Conservation (phyloP, 1,140 invertebrate species). For the Macrostomum lignano region DNA sequence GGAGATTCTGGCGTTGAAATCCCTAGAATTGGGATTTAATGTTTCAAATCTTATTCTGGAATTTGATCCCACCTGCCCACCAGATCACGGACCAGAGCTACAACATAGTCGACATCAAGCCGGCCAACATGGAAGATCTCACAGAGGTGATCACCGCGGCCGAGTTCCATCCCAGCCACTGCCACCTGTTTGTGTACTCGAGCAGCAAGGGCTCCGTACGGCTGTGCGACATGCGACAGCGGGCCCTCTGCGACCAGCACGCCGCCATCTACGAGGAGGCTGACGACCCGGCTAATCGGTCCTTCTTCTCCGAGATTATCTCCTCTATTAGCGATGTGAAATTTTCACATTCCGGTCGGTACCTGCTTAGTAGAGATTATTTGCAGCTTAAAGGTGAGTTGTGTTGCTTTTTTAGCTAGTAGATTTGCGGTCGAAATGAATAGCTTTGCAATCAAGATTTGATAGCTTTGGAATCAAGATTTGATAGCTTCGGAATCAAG, state of each 20-base stretch:
- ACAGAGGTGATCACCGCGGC: slow-evolving; percentile 84
- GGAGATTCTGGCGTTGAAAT: no score
- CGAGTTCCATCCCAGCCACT: slow-evolving; percentile 92
- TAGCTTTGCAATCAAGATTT: no score
- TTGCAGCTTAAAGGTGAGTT: slow-evolving; percentile 60
- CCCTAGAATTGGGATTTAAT: no score
- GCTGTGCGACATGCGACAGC: slow-evolving; percentile 91
- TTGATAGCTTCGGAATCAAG: no score
- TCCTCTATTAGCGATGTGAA: slow-evolving; percentile 97
- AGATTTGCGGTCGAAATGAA: no score
- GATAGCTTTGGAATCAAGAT: no score
- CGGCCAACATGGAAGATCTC: slow-evolving; percentile 96
- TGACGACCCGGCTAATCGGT: slow-evolving; percentile 73
- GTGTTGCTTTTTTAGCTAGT: no score
- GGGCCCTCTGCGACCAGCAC: slow-evolving; percentile 87
- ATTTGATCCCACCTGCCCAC: no score
- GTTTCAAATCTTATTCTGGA: slow-evolving; percentile 97
- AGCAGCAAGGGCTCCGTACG: slow-evolving; percentile 94
- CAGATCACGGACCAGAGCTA: slow-evolving; percentile 98
- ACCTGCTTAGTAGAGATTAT: slow-evolving; percentile 96
- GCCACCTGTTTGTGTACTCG: slow-evolving; percentile 94
- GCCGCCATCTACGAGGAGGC: slow-evolving; percentile 83
- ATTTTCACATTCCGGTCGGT: slow-evolving; percentile 84
- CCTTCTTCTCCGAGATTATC: slow-evolving; percentile 98
- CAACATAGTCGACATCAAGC: slow-evolving; percentile 96